Conservation (phyloP, 2,888 invertebrate species). For the Caenorhabditis virilis region DNA sequence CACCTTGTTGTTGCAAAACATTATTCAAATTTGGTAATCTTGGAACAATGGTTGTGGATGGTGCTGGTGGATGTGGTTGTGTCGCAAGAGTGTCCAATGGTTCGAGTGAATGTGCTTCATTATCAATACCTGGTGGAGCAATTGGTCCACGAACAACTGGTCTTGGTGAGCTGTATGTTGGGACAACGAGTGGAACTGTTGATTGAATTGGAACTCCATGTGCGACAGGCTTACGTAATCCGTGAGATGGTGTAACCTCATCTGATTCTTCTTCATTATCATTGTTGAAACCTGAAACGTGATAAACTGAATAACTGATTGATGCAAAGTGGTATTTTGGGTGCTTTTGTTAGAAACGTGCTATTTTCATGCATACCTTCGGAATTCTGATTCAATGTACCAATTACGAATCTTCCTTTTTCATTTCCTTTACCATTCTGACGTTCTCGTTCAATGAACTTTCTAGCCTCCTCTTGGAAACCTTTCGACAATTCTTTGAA, state of each 20-base stretch:
- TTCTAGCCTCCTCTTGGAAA: conserved; percentile 22
- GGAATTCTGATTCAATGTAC: background rate
- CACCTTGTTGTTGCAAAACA: background rate
- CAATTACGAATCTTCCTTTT: conserved; percentile 3
- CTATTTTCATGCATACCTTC: background rate
- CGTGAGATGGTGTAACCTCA: background rate
- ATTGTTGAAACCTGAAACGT: conserved; percentile 4
- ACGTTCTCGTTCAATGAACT: no score
- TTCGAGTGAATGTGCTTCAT: conserved; percentile 11
- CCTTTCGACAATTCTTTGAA: conserved; percentile 26
- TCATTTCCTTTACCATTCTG: conserved; percentile 2
- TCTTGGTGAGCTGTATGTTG: conserved; percentile 24
- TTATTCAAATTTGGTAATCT: conserved; percentile 14
- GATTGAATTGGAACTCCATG: conserved; percentile 35
- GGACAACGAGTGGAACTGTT: conserved; percentile 33
- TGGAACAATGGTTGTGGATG: conserved; percentile 26
- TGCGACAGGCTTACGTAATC: conserved; percentile 4
- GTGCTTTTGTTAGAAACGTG: no score
- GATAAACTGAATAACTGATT: no score
- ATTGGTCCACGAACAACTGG: conserved; percentile 13
- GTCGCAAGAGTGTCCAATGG: conserved; percentile 7
- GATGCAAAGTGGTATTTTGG: no score
- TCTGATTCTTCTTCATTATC: conserved; percentile 1
- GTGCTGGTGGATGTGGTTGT: conserved; percentile 31
- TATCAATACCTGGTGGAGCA: conserved; percentile 18